Conservation (phyloP, 2,888 invertebrate genomes). For the Lepeophtheirus nordmannii region DNA sequence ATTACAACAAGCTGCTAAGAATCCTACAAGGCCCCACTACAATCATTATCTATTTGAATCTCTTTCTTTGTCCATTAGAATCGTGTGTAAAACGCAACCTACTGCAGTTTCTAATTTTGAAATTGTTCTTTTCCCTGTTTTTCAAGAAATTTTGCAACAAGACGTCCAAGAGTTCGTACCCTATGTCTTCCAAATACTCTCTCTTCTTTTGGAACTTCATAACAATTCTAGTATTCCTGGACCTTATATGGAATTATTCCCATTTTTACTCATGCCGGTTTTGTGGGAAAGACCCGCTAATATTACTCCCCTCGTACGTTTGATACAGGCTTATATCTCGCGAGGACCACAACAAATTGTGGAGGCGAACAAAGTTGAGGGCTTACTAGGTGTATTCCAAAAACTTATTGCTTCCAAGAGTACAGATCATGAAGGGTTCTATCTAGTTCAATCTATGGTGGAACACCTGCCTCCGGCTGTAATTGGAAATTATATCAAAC, state of each 20-base stretch:
- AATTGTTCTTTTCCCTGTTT: conserved; percentile 78
- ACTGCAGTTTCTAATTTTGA: conserved; percentile 72
- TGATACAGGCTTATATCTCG: conserved; percentile 69
- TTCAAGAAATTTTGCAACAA: conserved; percentile 81
- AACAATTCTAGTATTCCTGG: conserved; percentile 45
- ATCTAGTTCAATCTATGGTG: conserved; percentile 41
- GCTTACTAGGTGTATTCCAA: conserved; percentile 79
- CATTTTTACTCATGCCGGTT: conserved; percentile 70
- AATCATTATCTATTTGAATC: conserved; percentile 97
- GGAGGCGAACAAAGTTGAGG: conserved; percentile 48
- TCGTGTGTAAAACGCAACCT: conserved; percentile 67
- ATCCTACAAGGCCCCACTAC: conserved; percentile 62
- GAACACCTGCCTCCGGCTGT: conserved; percentile 43
- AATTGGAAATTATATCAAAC: conserved; percentile 60
- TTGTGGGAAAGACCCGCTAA: conserved; percentile 89
- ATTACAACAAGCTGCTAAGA: conserved; percentile 65
- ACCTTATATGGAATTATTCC: conserved; percentile 73
- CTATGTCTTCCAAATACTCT: conserved; percentile 93
- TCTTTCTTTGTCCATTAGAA: conserved; percentile 68
- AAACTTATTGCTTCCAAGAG: conserved; percentile 85
- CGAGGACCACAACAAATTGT: conserved; percentile 54
- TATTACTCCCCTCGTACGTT: conserved; percentile 77
- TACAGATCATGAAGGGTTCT: conserved; percentile 46
- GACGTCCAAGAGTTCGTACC: conserved; percentile 96
- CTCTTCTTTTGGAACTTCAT: conserved; percentile 58